These are phyloP conservation scores for Mormyrops boulengeri DNA, from an alignment of 2,797 vertebrate species.

Conservation along the genomic window DNA sequence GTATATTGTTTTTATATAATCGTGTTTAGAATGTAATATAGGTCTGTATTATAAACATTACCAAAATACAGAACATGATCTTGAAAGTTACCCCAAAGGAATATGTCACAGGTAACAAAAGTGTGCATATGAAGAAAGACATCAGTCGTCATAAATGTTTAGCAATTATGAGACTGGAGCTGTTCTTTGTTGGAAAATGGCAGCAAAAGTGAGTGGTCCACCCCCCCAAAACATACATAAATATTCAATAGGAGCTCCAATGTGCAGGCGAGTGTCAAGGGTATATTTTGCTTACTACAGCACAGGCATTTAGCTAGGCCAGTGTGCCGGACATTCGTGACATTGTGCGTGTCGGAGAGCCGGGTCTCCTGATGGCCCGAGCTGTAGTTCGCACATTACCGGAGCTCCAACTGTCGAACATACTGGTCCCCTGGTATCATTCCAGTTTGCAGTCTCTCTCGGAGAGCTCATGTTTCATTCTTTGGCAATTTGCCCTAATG, in stretches of 20 bases:
- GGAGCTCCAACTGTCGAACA: constrained; percentile 79
- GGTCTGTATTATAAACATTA: not conserved
- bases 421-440: constrained; percentile 74
- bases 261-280: constrained; percentile 22
- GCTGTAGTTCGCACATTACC: constrained; percentile 76
- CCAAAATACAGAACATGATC: not conserved
- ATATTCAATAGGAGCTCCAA: constrained; percentile 37
- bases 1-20: not conserved
- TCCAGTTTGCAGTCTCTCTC: constrained; percentile 84
- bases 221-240: constrained; percentile 43
- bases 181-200: constrained; percentile 1
- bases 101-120: not conserved
- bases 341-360: constrained; percentile 82
- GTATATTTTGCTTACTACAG: constrained; percentile 37
- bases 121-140: constrained; percentile 51
- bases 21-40: not conserved
- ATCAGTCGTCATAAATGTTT: constrained; percentile 68
- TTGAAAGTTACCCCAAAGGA: constrained; percentile 1
- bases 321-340: constrained; percentile 84
- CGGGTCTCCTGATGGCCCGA: constrained; percentile 72
- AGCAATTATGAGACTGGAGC: constrained; percentile 55
- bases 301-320: constrained; percentile 65
- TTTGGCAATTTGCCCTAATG: constrained; percentile 99
- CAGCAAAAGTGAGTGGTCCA: not conserved
- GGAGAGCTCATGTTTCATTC: constrained; percentile 98